Evolutionary conservation across 92 coral and sea anemone genomes (phyloP).

Genomic region (Micromussa lordhowensis): DNA sequence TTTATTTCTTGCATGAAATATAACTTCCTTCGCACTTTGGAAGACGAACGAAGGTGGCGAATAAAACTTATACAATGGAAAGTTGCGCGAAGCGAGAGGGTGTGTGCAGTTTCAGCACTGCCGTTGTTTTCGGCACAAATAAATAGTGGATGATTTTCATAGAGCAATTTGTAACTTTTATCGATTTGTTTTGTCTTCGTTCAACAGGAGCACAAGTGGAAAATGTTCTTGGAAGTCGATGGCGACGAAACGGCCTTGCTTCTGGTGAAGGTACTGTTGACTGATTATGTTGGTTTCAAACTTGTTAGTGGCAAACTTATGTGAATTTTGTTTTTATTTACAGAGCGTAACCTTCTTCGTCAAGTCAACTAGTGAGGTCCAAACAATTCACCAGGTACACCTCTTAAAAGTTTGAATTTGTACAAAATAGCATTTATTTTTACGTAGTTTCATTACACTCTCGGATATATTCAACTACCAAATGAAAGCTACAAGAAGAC

Average conservation of each 20-base stretch:
- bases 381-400: conserved; percentile 70
- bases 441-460: not conserved
- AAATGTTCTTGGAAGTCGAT: conserved; percentile 83
- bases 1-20: too few species aligned
- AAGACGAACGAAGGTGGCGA: too few species aligned
- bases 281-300: not conserved
- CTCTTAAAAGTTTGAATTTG: too few species aligned
- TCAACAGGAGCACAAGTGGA: conserved; percentile 87
- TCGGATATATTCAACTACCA: too few species aligned
- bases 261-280: conserved; percentile 62
- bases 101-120: too few species aligned
- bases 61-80: too few species aligned
- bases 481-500: too few species aligned
- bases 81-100: too few species aligned
- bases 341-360: conserved; percentile 74
- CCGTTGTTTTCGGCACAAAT: not conserved
- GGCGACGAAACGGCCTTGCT: conserved; percentile 77
- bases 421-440: not conserved
- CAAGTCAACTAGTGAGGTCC: conserved; percentile 58
- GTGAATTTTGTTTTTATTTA: not conserved
- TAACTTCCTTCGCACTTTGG: too few species aligned
- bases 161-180: not conserved
- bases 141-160: not conserved
- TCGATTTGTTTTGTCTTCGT: not conserved
- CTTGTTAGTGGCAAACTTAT: not conserved